These are phyloP conservation scores for Paracanthobrama guichenoti DNA, from an alignment of 2,113 vertebrate species.

Conservation along the genomic window DNA sequence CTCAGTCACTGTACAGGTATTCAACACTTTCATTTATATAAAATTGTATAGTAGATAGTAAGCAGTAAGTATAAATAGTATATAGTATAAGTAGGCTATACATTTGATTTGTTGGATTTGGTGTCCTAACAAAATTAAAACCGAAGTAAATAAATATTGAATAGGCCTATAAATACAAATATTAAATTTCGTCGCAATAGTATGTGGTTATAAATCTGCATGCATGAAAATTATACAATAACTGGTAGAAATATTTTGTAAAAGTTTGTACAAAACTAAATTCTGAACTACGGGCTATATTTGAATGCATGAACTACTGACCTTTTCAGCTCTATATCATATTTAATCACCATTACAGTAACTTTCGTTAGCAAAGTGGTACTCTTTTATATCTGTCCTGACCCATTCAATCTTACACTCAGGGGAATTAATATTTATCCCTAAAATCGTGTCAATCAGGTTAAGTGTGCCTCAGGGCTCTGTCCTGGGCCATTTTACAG, in stretches of 20 bases:
- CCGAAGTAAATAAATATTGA: too few species aligned
- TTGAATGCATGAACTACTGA: not conserved
- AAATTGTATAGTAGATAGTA: too few species aligned
- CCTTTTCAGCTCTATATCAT: not conserved
- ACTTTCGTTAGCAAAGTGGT: not conserved
- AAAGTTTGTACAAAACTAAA: too few species aligned
- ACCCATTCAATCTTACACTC: not conserved
- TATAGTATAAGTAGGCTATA: too few species aligned
- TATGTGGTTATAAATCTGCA: not conserved
- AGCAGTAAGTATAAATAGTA: too few species aligned
- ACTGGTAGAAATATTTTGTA: not conserved
- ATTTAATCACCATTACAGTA: not conserved
- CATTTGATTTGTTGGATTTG: too few species aligned
- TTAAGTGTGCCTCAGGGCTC: slow-evolving; percentile 11
- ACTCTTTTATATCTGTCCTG: not conserved
- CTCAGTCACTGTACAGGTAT: not conserved
- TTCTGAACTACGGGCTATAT: not conserved
- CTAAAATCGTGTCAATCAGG: slow-evolving; percentile 14
- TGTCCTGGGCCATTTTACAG: not conserved
- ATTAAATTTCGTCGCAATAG: too few species aligned
- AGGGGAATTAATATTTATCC: not conserved
- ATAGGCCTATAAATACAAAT: too few species aligned
- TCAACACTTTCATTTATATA: too few species aligned
- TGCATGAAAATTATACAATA: not conserved
- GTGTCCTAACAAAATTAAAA: too few species aligned